Conservation (phyloP, 1,140 invertebrate genomes). For the Drosophila paulistorum region DNA sequence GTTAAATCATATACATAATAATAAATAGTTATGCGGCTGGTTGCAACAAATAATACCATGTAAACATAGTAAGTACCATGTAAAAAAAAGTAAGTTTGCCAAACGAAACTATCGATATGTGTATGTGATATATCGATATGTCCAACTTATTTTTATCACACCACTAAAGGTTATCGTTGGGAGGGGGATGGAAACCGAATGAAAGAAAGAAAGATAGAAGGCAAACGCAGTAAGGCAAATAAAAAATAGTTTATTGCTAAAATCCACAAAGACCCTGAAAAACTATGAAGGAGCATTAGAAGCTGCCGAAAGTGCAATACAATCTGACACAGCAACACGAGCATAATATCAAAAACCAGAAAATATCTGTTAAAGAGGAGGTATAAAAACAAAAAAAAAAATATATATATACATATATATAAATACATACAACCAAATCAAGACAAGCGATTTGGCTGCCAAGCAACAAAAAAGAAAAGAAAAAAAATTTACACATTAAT, state of each 20-base stretch:
- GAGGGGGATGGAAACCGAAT: background rate
- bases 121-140: background rate
- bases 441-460: background rate
- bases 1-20: too few relatives aligned
- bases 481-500: background rate
- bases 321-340: background rate
- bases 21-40: too few relatives aligned
- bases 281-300: conserved; percentile 4
- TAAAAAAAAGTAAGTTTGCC: background rate
- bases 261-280: background rate
- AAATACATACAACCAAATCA: background rate
- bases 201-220: conserved; percentile 10
- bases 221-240: conserved; percentile 3
- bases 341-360: background rate
- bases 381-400: background rate
- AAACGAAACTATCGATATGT: background rate
- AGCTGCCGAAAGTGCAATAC: background rate
- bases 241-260: background rate
- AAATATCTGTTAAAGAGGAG: background rate
- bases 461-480: background rate
- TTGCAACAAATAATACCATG: too few relatives aligned
- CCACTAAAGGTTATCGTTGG: background rate
- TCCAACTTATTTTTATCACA: background rate
- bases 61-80: too few relatives aligned
- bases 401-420: background rate